Base-by-base conservation (phyloP, 2,797 vertebrate genomes). In the Sparus aurata region DNA sequence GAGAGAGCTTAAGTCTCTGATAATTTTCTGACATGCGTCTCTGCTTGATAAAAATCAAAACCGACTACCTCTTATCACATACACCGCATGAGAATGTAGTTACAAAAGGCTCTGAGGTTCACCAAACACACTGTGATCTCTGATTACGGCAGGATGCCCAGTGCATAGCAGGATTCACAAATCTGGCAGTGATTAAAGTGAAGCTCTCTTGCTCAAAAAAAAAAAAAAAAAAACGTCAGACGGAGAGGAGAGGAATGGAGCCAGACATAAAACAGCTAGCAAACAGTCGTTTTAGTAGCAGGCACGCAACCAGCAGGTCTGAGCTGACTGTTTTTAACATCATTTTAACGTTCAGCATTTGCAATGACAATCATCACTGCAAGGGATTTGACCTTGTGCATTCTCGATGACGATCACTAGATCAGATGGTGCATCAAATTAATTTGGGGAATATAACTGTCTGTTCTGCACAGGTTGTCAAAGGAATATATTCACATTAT, bases 341-440 rank as follows among this genome's bases (percentile, higher is more conserved):
- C 0, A 85, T 88, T 84, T 71, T 41, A 15, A 52, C 77, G 69
- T 75, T 89, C 69, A 54, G 62, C 75, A 75, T 83, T 63, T 60
- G 41, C 79, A 64, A 5, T 49, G 76, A 79, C 82, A 76, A 15
- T 73, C 69, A n/a, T 27, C 58, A 12, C 74, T 5, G 47, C 1
- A 2, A 74, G 50, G 34, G 60, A 41, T 75, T 52, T 82, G 86
- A 82, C 86, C 83, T 78, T 50, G 61, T 59, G 60, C 46, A 5
- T 66, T 67, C 23, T 9, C 0, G 2, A 61, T 73, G 53, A 67
- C 62, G 23, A 80, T 75, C 73, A 45, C 47, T 11, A 13, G 45
- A 54, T 54, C 38, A 69, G n/a, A 78, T 43, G 70, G 74, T 54
- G 78, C 66, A 64, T 75, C 82, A 49, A 81, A 75, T 82, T 73